Percentiles rank a stretch among this genome's conserved stretches.
phyloP scores from a whole-genome alignment of 1,140 invertebrate species.

The Hypsibius dujardini region DNA sequence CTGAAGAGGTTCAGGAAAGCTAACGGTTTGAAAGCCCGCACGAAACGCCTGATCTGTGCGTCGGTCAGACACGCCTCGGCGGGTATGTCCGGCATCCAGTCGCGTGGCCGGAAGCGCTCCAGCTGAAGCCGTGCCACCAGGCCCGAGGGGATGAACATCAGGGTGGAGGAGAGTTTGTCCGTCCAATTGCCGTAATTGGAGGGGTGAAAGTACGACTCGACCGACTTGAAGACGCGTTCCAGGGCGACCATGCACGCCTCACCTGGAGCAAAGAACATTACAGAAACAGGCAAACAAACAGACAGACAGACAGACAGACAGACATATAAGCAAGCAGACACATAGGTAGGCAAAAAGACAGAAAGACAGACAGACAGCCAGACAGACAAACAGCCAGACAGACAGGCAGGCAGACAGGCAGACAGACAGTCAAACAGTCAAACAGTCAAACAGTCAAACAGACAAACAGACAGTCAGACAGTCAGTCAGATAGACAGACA shows the following conservation, averaged over 20 bases:
- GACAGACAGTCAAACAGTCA: no score
- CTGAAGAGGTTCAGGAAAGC: slow-evolving; percentile 57
- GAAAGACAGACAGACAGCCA: no score
- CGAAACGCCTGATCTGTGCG: slow-evolving; percentile 61
- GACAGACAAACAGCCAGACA: no score
- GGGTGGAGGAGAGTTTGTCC: slow-evolving; percentile 23
- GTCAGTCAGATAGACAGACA: no score
- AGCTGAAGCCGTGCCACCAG: slow-evolving; percentile 26
- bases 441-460: no score
- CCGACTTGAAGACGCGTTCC: slow-evolving; percentile 56
- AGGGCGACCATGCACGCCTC: slow-evolving; percentile 32
- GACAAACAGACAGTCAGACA: no score
- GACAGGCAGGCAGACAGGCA: no score
- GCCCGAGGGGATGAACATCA: slow-evolving; percentile 24
- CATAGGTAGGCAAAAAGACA: no score
- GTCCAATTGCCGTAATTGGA: slow-evolving; percentile 67
- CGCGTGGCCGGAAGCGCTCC: slow-evolving; percentile 25
- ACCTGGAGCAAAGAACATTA: no score
- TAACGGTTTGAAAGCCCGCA: slow-evolving; percentile 48
- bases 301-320: no score
- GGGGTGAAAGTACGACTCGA: slow-evolving; percentile 73
- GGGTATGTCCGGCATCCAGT: slow-evolving; percentile 28
- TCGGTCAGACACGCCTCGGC: slow-evolving; percentile 44
- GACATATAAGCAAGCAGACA: no score
- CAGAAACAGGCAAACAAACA: no score